phyloP scores from a whole-genome alignment of 2,888 invertebrate species.

The Toxonevra muliebris region DNA sequence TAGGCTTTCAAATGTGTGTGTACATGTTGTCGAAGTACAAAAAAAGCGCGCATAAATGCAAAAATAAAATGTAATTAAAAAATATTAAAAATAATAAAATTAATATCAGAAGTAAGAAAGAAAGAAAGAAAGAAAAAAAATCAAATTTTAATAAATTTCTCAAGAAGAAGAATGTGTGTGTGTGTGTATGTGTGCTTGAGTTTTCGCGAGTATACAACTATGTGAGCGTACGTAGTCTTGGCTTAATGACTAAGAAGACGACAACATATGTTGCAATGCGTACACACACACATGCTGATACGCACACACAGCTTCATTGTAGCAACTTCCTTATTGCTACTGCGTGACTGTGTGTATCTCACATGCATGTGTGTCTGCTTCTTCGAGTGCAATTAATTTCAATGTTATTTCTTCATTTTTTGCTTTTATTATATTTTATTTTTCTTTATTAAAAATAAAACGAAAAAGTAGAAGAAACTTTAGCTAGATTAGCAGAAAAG shows the following conservation, averaged over 20 bases:
- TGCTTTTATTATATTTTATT: slow-evolving; percentile 5
- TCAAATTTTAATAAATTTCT: slow-evolving; percentile 15
- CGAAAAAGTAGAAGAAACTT: not conserved
- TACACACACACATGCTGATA: slow-evolving; percentile 1
- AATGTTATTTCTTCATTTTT: slow-evolving; percentile 13
- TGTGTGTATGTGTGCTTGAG: not conserved
- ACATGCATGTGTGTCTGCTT: not conserved
- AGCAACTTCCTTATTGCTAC: not conserved
- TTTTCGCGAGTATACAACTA: too few relatives aligned
- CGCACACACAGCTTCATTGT: slow-evolving; percentile 10
- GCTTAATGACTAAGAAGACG: slow-evolving; percentile 22
- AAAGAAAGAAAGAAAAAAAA: not conserved
- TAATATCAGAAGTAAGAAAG: slow-evolving; percentile 5
- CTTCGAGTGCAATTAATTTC: slow-evolving; percentile 25
- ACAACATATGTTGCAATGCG: slow-evolving; percentile 24
- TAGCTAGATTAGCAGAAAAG: not conserved
- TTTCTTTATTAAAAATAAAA: not conserved
- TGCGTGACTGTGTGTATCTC: slow-evolving; percentile 5
- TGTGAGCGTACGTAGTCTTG: not conserved
- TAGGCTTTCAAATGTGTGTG: too few relatives aligned
- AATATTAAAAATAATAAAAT: slow-evolving; percentile 17
- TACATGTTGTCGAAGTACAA: too few relatives aligned
- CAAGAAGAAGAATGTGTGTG: not conserved
- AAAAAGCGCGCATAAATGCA: too few relatives aligned
- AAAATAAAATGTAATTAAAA: slow-evolving; percentile 12